Evolutionary conservation across 2,797 vertebrate genomes (phyloP), one percentile per base, ranked within the genome.

Genomic region (Pteropus rufus): DNA sequence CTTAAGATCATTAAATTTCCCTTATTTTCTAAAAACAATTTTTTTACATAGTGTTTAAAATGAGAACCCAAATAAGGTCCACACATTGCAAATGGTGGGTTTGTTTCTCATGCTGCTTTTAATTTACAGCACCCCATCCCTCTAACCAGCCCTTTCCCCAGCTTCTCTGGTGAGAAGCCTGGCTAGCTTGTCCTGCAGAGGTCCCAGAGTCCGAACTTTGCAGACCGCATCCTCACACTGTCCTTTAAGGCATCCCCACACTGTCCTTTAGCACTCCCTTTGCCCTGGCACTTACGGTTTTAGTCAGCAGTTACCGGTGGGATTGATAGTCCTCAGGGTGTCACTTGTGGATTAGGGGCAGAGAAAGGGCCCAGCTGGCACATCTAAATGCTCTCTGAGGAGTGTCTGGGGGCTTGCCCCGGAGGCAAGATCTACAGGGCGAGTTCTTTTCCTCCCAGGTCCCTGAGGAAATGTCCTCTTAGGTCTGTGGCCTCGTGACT

Each of bases 21-120:
- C 60, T 62, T 54, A 14, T 36, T 54, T 36, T 39, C 31, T 18
- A 79, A 62, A 31, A 82, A 58, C 10, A 49, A 15, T 64, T 65
- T 79, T 73, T 60, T 60, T 26, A 64, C 23, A 21, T 41, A 73
- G 60, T 65, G 84, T 92, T 89, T 81, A 93, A 91, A 89, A 85
- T 4, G 72, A 80, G 62, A 81, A 52, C 34, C 18, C 44, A 77
- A 64, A 2, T 65, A 26, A 88, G 58, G 70, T 0, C 24, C 9
- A 46, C 0, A 0, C 10, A 6, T 4, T 24, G 72, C 56, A 60
- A 49, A 62, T 14, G 7, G 14, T 36, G 12, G 15, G 14, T 46
- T 29, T 73, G 7, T 49, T 31, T 65, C 23, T 65, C 36, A 15
- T 10, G 23, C 39, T 23, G 26, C 46, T 67, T 58, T 65, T 16